A percentile compares a stretch with the other conserved stretches of the same genome.
phyloP scores from a whole-genome alignment of 2,888 invertebrate genomes.

The Agrochola circellaris region DNA sequence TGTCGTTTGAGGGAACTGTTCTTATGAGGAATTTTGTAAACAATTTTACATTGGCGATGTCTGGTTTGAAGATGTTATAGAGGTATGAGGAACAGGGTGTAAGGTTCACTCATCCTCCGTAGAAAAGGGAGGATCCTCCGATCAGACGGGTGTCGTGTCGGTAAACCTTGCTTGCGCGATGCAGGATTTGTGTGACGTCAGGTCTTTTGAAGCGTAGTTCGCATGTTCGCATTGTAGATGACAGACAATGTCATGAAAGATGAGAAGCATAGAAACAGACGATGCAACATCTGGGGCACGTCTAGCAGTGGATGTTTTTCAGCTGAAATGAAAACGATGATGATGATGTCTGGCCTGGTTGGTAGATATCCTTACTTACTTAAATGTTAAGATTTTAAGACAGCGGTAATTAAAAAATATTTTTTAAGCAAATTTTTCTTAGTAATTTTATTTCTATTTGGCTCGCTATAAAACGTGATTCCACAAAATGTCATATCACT shows the following conservation, averaged over 20 bases:
- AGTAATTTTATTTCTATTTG: neutral
- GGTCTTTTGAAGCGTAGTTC: too few species aligned
- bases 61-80: neutral
- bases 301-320: neutral
- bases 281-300: neutral
- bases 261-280: neutral
- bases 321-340: neutral
- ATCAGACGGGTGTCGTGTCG: too few species aligned
- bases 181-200: too few species aligned
- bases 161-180: too few species aligned
- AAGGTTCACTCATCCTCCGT: too few species aligned
- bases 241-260: too few species aligned
- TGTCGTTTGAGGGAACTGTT: slow-evolving; percentile 15
- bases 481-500: neutral
- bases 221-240: too few species aligned
- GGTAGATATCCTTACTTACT: neutral
- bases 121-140: too few species aligned
- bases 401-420: neutral
- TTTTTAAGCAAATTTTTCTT: neutral
- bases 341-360: neutral
- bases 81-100: too few species aligned
- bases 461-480: neutral
- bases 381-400: neutral
- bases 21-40: neutral
- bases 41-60: neutral